A percentile compares a stretch with the other conserved stretches of the same genome.
These are phyloP conservation scores for Chaetorhynchus papuensis DNA, from an alignment of 2,113 vertebrate genomes.

Conservation along the genomic window DNA sequence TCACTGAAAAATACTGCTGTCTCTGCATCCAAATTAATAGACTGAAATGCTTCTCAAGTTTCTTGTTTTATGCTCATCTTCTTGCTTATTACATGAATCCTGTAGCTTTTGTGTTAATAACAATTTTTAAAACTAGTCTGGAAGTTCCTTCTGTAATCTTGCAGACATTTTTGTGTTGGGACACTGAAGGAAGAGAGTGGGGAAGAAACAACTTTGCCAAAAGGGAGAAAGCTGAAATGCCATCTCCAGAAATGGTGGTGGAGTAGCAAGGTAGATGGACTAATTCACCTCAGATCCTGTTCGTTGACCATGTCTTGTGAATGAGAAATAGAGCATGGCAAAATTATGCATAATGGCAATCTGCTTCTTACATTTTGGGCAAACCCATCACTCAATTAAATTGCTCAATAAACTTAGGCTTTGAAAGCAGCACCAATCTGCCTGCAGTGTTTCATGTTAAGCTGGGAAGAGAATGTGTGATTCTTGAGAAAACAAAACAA, in stretches of 20 bases:
- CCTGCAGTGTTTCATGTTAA: neutral
- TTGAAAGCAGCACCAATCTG: neutral
- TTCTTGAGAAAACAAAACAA: neutral
- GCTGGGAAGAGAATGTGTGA: neutral
- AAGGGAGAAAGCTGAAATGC: neutral
- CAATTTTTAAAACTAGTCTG: neutral
- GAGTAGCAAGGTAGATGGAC: neutral
- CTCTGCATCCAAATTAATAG: neutral
- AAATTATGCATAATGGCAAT: neutral
- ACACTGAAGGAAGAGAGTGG: neutral
- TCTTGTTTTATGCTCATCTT: rapidly evolving
- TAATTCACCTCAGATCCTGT: neutral
- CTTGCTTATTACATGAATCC: neutral
- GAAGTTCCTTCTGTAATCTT: neutral
- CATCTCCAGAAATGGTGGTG: neutral
- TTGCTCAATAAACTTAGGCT: neutral
- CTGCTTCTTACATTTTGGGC: neutral
- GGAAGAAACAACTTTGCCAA: neutral
- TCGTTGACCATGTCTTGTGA: neutral
- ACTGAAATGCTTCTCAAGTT: neutral
- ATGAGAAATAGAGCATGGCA: neutral
- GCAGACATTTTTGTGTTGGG: neutral
- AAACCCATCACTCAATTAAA: neutral
- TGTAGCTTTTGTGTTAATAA: neutral
- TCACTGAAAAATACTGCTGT: neutral